Evolutionary conservation across 1,140 invertebrate species (phyloP).

Genomic region (Belonocnema kinseyi): DNA sequence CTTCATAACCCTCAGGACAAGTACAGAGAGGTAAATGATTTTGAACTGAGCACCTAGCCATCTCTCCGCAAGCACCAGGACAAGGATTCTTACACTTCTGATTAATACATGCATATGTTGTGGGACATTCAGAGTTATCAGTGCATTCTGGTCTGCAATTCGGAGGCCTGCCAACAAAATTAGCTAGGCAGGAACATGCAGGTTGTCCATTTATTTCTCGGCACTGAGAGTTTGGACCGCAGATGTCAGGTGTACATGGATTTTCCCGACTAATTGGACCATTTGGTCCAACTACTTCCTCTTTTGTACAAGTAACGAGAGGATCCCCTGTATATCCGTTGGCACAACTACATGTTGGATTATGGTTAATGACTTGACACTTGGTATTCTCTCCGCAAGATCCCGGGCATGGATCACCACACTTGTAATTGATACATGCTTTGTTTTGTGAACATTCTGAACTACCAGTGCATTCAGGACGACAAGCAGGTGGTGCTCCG

Average conservation of each 20-base stretch:
- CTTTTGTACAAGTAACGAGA: slow-evolving; percentile 80
- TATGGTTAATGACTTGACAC: slow-evolving; percentile 89
- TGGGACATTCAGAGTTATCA: slow-evolving; percentile 84
- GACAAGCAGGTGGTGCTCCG: slow-evolving; percentile 86
- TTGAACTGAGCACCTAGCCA: slow-evolving; percentile 84
- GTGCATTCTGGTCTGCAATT: slow-evolving; percentile 88
- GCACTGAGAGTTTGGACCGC: slow-evolving; percentile 87
- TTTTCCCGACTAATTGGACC: slow-evolving; percentile 66
- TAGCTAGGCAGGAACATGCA: slow-evolving; percentile 85
- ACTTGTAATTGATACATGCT: slow-evolving; percentile 89
- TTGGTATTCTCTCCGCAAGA: slow-evolving; percentile 88
- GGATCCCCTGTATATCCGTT: slow-evolving; percentile 87
- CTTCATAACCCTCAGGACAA: slow-evolving; percentile 84
- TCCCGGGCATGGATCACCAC: slow-evolving; percentile 87
- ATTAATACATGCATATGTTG: slow-evolving; percentile 84
- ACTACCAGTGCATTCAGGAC: slow-evolving; percentile 89
- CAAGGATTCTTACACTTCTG: slow-evolving; percentile 89
- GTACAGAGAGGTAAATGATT: slow-evolving; percentile 86
- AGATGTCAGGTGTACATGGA: slow-evolving; percentile 86
- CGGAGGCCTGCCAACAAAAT: slow-evolving; percentile 85
- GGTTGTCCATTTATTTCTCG: slow-evolving; percentile 82
- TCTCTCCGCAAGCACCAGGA: slow-evolving; percentile 84
- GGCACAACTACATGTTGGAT: slow-evolving; percentile 87
- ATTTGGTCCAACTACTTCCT: slow-evolving; percentile 69
- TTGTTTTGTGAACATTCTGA: slow-evolving; percentile 89